These are phyloP conservation scores for Chorisops tibialis DNA, from an alignment of 2,888 invertebrate species.

Conservation along the genomic window DNA sequence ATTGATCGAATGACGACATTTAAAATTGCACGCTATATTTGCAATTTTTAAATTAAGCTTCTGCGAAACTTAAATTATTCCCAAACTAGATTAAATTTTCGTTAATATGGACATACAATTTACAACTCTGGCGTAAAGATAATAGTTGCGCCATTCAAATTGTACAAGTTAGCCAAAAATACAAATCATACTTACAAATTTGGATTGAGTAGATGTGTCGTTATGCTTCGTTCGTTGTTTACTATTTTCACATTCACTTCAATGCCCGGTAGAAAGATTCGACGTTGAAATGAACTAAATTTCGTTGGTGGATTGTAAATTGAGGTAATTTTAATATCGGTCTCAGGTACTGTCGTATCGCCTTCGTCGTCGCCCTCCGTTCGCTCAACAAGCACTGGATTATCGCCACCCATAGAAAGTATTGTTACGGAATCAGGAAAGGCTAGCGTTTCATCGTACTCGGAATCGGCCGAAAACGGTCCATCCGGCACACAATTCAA, in stretches of 20 bases:
- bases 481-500: slow-evolving; percentile 55
- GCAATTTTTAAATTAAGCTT: no score
- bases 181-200: slow-evolving; percentile 70
- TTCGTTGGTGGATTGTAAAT: slow-evolving; percentile 67
- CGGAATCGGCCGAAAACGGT: slow-evolving; percentile 63
- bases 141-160: no score
- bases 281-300: slow-evolving; percentile 70
- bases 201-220: slow-evolving; percentile 82
- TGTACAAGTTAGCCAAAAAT: no score
- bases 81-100: no score
- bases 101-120: no score
- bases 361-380: slow-evolving; percentile 49
- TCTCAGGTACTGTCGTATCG: slow-evolving; percentile 35
- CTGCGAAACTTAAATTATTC: no score
- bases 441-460: slow-evolving; percentile 75
- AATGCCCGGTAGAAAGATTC: slow-evolving; percentile 76
- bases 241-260: slow-evolving; percentile 73
- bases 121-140: no score
- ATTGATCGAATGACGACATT: no score
- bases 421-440: slow-evolving; percentile 73
- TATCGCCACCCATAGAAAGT: slow-evolving; percentile 57
- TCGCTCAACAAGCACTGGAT: slow-evolving; percentile 52
- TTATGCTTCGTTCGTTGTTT: slow-evolving; percentile 76
- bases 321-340: slow-evolving; percentile 60
- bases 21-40: no score